phyloP scores from a whole-genome alignment of 2,113 vertebrate genomes.

The Oceanites oceanicus region DNA sequence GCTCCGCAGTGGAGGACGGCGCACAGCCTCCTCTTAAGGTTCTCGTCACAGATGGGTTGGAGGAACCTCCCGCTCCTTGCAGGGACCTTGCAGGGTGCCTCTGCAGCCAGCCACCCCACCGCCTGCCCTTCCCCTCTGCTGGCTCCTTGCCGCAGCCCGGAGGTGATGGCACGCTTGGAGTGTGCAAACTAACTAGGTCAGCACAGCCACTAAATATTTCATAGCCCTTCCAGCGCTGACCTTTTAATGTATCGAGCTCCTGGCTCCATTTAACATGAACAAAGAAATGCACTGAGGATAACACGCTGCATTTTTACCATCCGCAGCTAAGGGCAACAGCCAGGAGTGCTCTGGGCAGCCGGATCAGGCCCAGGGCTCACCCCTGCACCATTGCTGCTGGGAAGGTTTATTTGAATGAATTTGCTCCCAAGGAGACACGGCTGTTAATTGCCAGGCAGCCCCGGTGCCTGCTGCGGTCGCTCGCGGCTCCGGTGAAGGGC shows the following conservation, averaged over 20 bases:
- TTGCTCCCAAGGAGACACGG: not conserved
- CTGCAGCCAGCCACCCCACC: accelerated
- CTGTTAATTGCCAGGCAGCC: not conserved
- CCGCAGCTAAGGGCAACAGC: accelerated
- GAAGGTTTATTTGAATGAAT: not conserved
- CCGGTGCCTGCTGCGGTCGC: not conserved
- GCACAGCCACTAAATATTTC: constrained; percentile 45
- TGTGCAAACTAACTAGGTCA: not conserved
- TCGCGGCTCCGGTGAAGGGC: not conserved
- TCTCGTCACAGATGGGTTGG: accelerated
- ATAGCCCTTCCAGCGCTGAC: not conserved
- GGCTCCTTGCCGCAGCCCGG: not conserved
- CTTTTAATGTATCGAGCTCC: not conserved
- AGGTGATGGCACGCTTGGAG: not conserved
- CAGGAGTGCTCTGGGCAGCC: not conserved
- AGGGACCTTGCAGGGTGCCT: not conserved
- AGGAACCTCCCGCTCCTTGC: not conserved
- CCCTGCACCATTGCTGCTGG: accelerated
- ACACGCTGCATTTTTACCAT: not conserved
- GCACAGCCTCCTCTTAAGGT: not conserved
- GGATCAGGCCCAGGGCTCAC: not conserved
- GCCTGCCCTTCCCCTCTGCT: not conserved
- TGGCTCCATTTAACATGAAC: not conserved
- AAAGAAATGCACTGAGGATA: not conserved
- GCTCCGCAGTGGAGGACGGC: accelerated